phyloP scores from a whole-genome alignment of 2,888 invertebrate species.

The Eilema griseolum region DNA sequence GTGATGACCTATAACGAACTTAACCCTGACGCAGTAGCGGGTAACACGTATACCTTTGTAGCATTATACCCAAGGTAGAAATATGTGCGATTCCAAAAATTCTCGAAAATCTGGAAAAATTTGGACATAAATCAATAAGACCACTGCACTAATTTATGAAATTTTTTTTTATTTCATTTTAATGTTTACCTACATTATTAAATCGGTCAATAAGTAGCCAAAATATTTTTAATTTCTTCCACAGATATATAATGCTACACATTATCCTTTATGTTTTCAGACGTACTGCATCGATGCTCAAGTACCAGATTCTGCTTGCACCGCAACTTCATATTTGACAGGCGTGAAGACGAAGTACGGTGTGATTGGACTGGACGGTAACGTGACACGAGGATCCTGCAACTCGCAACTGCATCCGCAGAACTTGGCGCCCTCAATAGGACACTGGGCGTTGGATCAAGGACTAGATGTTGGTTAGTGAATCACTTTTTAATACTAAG shows the following conservation, averaged over 20 bases:
- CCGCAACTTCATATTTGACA: slow-evolving; percentile 90
- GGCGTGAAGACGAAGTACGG: slow-evolving; percentile 91
- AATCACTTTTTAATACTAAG: background rate
- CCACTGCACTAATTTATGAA: too few relatives aligned
- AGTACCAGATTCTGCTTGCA: slow-evolving; percentile 92
- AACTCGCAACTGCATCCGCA: slow-evolving; percentile 84
- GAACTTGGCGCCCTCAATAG: slow-evolving; percentile 89
- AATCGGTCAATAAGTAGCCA: background rate
- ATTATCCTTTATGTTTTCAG: slow-evolving; percentile 62
- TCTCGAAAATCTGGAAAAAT: too few relatives aligned
- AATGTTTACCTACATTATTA: background rate
- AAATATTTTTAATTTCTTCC: background rate
- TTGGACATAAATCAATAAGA: too few relatives aligned
- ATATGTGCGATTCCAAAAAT: too few relatives aligned
- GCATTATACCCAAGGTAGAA: too few relatives aligned
- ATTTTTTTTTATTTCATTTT: too few relatives aligned
- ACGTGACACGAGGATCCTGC: slow-evolving; percentile 89
- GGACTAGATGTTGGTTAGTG: slow-evolving; percentile 81
- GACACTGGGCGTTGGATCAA: slow-evolving; percentile 88
- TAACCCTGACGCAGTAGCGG: too few relatives aligned
- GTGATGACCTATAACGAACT: too few relatives aligned
- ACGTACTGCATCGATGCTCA: slow-evolving; percentile 89
- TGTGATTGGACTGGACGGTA: slow-evolving; percentile 90
- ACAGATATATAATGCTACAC: background rate
- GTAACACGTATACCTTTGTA: too few relatives aligned